Percentiles rank a stretch among this genome's conserved stretches.
Conservation (phyloP, 2,113 vertebrate genomes). For the Actinemys pallida region DNA sequence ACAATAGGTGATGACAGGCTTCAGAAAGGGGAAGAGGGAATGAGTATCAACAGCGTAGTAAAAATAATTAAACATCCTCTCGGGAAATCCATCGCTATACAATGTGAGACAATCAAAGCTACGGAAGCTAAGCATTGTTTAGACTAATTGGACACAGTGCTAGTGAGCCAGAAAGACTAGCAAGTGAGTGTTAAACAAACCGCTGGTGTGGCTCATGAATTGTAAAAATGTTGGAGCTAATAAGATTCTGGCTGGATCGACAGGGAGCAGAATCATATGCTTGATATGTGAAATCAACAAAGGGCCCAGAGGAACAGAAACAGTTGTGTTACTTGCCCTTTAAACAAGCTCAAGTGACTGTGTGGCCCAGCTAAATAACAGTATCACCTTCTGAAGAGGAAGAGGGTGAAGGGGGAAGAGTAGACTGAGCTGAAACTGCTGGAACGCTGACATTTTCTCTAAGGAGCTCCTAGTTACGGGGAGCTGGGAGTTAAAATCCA, state of each 20-base stretch:
- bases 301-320: not conserved
- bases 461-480: not conserved
- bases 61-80: constrained; percentile 32
- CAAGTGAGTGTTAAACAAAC: constrained; percentile 6
- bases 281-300: not conserved
- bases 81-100: rapidly evolving
- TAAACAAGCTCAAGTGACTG: not conserved
- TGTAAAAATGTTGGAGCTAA: constrained; percentile 21
- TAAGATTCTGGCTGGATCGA: constrained; percentile 19
- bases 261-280: not conserved
- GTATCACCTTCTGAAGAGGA: not conserved
- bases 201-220: not conserved
- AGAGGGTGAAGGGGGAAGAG: not conserved
- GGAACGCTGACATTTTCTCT: not conserved
- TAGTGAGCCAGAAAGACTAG: constrained; percentile 7
- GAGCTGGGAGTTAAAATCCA: rapidly evolving
- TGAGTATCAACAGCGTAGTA: not conserved
- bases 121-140: constrained; percentile 18
- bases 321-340: rapidly evolving
- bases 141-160: constrained; percentile 44
- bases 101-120: not conserved
- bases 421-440: not conserved
- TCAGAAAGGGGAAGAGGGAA: not conserved
- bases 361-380: not conserved
- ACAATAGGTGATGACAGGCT: not conserved